Percentiles rank a stretch among this genome's conserved stretches.
phyloP scores from a whole-genome alignment of 2,888 invertebrate genomes.

The Amiota communis region DNA sequence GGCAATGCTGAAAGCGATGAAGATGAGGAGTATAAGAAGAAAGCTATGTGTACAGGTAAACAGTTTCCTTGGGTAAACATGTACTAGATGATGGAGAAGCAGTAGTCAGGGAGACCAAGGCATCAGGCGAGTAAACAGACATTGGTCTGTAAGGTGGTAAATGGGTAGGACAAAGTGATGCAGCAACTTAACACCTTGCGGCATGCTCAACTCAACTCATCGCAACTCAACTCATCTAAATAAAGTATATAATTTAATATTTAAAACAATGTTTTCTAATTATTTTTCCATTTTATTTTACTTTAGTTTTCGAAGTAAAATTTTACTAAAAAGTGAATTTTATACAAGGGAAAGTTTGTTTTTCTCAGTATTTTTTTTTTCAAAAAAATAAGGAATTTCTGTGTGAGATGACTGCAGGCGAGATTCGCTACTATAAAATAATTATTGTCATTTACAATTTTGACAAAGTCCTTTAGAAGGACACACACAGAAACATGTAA shows the following conservation, averaged over 20 bases:
- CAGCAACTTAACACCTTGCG: neutral
- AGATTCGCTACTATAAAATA: neutral
- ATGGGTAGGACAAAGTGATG: neutral
- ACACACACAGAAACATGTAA: neutral
- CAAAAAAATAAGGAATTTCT: no score
- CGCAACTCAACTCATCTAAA: slow-evolving; percentile 52
- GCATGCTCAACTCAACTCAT: neutral
- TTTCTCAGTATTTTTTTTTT: no score
- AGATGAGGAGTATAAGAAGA: slow-evolving; percentile 5
- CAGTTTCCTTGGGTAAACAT: slow-evolving; percentile 7
- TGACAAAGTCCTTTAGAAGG: no score
- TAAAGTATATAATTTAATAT: slow-evolving; percentile 66
- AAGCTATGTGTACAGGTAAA: slow-evolving; percentile 57
- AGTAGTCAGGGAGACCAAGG: no score
- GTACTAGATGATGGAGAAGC: neutral
- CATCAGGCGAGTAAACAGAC: no score
- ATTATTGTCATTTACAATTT: neutral
- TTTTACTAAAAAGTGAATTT: no score
- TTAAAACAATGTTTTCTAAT: slow-evolving; percentile 62
- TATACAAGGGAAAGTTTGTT: no score
- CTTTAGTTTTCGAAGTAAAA: slow-evolving; percentile 17
- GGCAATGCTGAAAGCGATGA: slow-evolving; percentile 24
- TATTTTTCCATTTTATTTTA: slow-evolving; percentile 47
- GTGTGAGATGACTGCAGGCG: no score
- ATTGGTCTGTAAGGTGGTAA: no score